Conservation (phyloP, 2,113 vertebrate genomes). For the Percopsis transmontana region DNA sequence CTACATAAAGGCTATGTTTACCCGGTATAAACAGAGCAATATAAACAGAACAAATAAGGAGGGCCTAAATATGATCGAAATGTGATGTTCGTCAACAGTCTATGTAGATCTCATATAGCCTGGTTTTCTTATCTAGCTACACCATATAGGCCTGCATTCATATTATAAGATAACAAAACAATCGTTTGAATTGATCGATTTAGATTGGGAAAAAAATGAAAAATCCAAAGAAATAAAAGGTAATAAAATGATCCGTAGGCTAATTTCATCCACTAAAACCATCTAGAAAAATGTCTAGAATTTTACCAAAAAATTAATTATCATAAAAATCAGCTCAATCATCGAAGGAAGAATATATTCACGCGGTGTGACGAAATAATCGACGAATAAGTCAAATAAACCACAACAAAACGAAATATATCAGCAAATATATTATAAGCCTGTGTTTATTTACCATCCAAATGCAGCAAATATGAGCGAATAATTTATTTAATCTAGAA, state of each 20-base stretch:
- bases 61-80: no score
- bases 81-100: no score
- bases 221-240: no score
- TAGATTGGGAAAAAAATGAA: neutral
- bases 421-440: conserved; percentile 8
- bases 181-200: neutral
- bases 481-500: neutral
- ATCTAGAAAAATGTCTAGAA: neutral
- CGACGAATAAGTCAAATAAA: conserved; percentile 3
- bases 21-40: no score
- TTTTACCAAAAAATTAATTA: neutral
- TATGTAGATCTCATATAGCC: no score
- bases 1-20: no score
- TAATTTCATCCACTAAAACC: no score
- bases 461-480: conserved; percentile 12
- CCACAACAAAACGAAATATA: conserved; percentile 21
- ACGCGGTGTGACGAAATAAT: neutral
- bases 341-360: neutral
- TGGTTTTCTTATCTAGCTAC: no score
- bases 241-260: no score
- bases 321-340: neutral
- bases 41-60: no score
- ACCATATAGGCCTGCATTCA: neutral
- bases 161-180: neutral
- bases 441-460: conserved; percentile 13